Base-by-base conservation (phyloP, 2,113 vertebrate genomes). In the Tetrax tetrax region DNA sequence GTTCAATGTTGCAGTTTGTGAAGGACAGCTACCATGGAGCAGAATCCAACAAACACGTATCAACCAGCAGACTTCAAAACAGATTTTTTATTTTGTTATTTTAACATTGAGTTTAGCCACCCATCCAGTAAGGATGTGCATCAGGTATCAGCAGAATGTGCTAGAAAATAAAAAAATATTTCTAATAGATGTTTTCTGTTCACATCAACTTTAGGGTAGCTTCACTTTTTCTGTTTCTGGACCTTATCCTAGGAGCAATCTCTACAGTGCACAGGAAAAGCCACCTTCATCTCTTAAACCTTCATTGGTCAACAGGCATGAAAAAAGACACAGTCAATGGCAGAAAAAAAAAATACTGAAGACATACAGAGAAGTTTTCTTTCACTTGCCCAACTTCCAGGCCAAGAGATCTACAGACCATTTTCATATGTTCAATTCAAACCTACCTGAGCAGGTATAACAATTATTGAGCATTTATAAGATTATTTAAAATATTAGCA, bases 401-500 rank as follows among this genome's bases (percentile, higher is more conserved):
- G 24, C 24, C 75, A 80, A 51, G 48, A 76, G 33, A 72, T 13
- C 14, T 76, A n/a, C n/a, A 82, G 38, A 33, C 21, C 4, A 8
- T 56, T 63, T 68, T n/a, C 16, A 22, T 51, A 8, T 6, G 20
- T 65, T 68, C 69, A 45, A 79, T 43, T 56, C 48, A 79, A 54
- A 56, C 27, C 43, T 76, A 25, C 38, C 51, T 56, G 70, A 90
- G 43, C 70, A 93, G 33, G 78, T 82, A 59, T 57, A 91, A 61
- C 75, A 82, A 48, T 31, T 63, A 37, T 14, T 79, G 48, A 91
- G 59, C 66, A 79, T 90, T 79, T 83, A 33, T 68, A 53, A 53
- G 33, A 64, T 79, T 82, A 90, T 87, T 84, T 93, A 87, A 91
- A 93, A 82, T 10, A 27, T 72, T 87, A 93, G 35, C 63, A 56